Conservation (phyloP, 1,140 invertebrate genomes). For the Hesperophylax magnus region DNA sequence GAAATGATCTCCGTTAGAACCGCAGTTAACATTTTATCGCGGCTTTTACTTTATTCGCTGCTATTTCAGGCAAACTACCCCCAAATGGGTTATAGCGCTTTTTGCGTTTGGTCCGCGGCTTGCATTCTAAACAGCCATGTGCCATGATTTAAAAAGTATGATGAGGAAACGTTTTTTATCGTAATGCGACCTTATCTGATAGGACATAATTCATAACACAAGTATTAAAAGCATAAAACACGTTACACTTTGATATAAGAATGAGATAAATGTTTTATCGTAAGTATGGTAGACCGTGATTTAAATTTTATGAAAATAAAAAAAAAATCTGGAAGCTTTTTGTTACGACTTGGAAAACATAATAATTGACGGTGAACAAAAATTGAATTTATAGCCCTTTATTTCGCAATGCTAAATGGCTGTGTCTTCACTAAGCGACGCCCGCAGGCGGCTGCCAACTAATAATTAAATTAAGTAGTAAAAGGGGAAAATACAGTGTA, state of each 20-base stretch:
- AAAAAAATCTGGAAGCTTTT: neutral
- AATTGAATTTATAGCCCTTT: too few species aligned
- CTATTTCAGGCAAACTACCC: conserved; percentile 3
- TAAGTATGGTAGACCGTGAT: neutral
- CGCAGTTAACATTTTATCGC: conserved; percentile 14
- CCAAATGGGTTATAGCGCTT: conserved; percentile 39
- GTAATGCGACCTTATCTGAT: neutral
- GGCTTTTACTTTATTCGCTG: conserved; percentile 13
- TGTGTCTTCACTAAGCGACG: too few species aligned
- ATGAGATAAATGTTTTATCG: neutral
- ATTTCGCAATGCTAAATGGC: too few species aligned
- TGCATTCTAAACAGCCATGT: conserved; percentile 33
- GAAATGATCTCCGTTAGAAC: neutral
- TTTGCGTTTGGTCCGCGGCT: conserved; percentile 26
- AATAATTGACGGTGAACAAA: neutral
- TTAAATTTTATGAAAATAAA: neutral
- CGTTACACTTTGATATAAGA: too few species aligned
- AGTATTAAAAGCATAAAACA: too few species aligned
- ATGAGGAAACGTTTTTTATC: conserved; percentile 24
- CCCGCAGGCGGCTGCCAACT: too few species aligned
- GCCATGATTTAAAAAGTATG: conserved; percentile 21
- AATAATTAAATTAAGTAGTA: too few species aligned
- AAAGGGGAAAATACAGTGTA: too few species aligned
- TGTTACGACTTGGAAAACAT: neutral
- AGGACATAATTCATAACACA: neutral